Base-by-base conservation (phyloP, 1,140 invertebrate species). In the Drosophila truncata region DNA sequence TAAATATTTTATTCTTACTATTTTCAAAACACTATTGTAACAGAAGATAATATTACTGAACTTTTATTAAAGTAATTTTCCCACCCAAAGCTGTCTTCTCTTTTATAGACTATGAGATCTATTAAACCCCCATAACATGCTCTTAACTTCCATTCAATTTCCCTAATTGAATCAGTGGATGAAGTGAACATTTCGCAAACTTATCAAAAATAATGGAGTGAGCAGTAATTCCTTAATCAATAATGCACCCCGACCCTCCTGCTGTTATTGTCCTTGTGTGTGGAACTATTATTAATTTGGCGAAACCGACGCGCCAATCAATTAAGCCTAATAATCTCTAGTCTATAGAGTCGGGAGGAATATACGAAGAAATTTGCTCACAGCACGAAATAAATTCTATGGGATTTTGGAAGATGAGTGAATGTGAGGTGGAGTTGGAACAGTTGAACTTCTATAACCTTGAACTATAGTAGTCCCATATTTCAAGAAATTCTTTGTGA, bases 271-370 rank as follows among this genome's bases (percentile, higher is more conserved):
- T 62, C 55, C 27, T 70, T 72, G 41, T 74, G 57, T 55, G 23
- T 18, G 20, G 44, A 63, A 42, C 49, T 75, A 54, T 73, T 73
- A 75, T 63, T 76, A 76, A 76, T 76, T 76, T 37, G 35, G 18
- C 52, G 31, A 64, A 50, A 37, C 14, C 58, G 37, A 77, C 39
- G 63, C 62, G 66, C 66, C 77, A 72, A 79, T 79, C 77, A 79
- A 79, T 79, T 79, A 72, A 78, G 61, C 42, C 52, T 50, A 79
- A 79, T 78, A 78, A 78, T 79, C 75, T 72, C 75, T 72, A 46
- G 46, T 37, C 33, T 41, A 59, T 41, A 62, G 59, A 37, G 33
- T 33, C 14, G 27, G 23, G 20, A 62, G 37, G 41, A 47, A 37
- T 31, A 52, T 23, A 70, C 42, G 23, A 39, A 18, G 41, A 76